phyloP scores from a whole-genome alignment of 2,113 vertebrate genomes.

The Phylloscopus trochilus region DNA sequence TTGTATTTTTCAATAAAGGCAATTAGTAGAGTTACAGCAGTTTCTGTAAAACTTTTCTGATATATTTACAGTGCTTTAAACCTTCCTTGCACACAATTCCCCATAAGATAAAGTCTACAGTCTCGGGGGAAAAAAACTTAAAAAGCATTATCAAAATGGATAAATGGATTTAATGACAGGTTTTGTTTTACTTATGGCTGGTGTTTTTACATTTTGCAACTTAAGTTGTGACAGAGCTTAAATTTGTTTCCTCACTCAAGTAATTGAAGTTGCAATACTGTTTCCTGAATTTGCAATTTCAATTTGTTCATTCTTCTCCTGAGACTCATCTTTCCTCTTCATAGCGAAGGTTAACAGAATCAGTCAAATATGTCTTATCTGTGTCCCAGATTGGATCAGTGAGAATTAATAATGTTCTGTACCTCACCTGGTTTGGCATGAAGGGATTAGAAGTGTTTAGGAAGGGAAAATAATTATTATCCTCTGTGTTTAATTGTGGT shows the following conservation, averaged over 20 bases:
- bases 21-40: neutral
- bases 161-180: conserved; percentile 4
- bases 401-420: neutral
- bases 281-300: conserved; percentile 58
- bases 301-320: conserved; percentile 51
- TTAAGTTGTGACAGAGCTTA: conserved; percentile 45
- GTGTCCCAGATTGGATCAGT: neutral
- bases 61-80: neutral
- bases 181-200: conserved; percentile 38
- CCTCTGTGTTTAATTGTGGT: neutral
- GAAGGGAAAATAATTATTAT: neutral
- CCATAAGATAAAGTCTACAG: neutral
- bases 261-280: conserved; percentile 52
- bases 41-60: neutral
- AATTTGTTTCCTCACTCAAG: conserved; percentile 32
- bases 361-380: neutral
- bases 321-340: conserved; percentile 33
- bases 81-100: neutral
- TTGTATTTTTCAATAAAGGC: neutral
- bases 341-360: conserved; percentile 40
- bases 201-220: conserved; percentile 38
- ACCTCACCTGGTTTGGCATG: conserved; percentile 4
- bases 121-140: fast-evolving
- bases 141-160: neutral
- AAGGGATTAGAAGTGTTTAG: conserved; percentile 5